Percentiles rank a stretch among this genome's conserved stretches.
These are phyloP conservation scores for Luffia ferchaultella DNA, from an alignment of 2,888 invertebrate genomes.

Conservation along the genomic window DNA sequence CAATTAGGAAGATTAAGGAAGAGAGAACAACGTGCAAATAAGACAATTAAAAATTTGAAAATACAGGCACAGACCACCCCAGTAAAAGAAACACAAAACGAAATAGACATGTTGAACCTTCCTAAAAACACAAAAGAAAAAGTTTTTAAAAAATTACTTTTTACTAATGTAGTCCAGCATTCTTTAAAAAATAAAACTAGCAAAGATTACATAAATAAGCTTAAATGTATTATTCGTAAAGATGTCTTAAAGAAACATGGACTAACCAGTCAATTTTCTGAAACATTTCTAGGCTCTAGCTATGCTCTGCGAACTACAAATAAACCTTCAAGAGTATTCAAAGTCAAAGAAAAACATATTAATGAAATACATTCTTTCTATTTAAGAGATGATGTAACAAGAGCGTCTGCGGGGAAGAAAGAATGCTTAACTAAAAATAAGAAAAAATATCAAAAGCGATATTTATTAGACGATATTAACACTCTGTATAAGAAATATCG, in stretches of 20 bases:
- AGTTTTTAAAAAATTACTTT: not conserved
- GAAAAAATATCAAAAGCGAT: not conserved
- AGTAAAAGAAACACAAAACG: not conserved
- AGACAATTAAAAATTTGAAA: not conserved
- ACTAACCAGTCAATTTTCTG: not conserved
- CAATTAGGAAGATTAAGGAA: not conserved
- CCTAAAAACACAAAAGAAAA: not conserved
- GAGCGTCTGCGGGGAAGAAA: not conserved
- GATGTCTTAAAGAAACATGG: not conserved
- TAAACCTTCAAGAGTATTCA: not conserved
- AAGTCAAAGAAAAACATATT: not conserved
- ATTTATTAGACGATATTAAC: not conserved
- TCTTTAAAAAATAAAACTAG: not conserved
- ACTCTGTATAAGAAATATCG: not conserved
- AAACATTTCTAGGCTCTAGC: not conserved
- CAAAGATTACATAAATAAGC: not conserved
- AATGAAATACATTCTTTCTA: not conserved
- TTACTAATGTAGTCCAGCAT: not conserved
- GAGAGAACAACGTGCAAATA: not conserved
- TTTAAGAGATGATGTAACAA: not conserved
- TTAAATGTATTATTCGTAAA: not conserved
- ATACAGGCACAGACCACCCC: not conserved
- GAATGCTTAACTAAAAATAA: not conserved
- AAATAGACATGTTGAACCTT: not conserved
- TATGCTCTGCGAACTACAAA: not conserved